Evolutionary conservation across 2,888 invertebrate species (phyloP).

Genomic region (Euspilapteryx auroguttella): DNA sequence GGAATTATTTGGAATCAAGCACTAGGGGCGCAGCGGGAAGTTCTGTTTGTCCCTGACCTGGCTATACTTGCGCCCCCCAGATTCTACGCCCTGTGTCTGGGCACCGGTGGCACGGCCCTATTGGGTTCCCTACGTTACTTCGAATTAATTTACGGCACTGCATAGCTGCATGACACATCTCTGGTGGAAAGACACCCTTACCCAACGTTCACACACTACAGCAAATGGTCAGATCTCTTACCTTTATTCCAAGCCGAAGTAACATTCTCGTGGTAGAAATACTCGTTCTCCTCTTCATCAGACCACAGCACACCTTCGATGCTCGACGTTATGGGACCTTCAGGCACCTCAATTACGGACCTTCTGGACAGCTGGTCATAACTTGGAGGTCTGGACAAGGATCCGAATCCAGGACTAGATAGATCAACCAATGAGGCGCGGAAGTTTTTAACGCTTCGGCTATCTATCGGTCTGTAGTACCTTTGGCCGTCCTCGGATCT

Average conservation of each 20-base stretch:
- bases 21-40: no score
- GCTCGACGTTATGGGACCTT: slow-evolving; percentile 43
- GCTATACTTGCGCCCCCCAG: no score
- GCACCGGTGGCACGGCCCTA: no score
- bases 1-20: no score
- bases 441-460: slow-evolving; percentile 45
- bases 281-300: slow-evolving; percentile 55
- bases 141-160: no score
- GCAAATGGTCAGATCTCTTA: slow-evolving; percentile 18
- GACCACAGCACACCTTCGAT: slow-evolving; percentile 57
- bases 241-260: slow-evolving; percentile 54
- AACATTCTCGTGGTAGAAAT: slow-evolving; percentile 53
- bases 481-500: slow-evolving; percentile 38
- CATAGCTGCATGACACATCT: no score
- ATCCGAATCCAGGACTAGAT: slow-evolving; percentile 23
- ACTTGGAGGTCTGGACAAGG: slow-evolving; percentile 38
- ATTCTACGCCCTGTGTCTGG: no score
- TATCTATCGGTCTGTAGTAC: slow-evolving; percentile 42
- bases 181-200: no score
- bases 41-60: no score
- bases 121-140: no score
- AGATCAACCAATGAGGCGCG: slow-evolving; percentile 42
- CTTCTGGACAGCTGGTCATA: slow-evolving; percentile 48
- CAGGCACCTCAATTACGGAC: slow-evolving; percentile 37
- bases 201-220: no score